Conservation (phyloP, 2,888 invertebrate species). For the Clivina fossor region DNA sequence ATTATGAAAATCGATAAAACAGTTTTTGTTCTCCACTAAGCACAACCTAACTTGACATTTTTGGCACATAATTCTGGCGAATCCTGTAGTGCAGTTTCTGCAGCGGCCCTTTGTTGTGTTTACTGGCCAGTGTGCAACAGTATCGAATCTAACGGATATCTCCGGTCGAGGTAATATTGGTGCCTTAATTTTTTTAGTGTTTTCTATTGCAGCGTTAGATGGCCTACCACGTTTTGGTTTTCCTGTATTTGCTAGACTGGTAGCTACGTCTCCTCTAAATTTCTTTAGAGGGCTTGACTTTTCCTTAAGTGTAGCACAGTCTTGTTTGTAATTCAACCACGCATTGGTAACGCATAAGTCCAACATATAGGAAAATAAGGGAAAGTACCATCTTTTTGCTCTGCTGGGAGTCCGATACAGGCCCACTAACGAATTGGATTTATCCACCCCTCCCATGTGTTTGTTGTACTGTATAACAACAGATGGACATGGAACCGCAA, state of each 20-base stretch:
- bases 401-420: not conserved
- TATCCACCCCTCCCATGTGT: slow-evolving; percentile 10
- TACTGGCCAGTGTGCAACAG: slow-evolving; percentile 1
- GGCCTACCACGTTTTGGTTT: slow-evolving; percentile 10
- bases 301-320: not conserved
- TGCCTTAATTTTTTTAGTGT: not conserved
- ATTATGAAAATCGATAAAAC: slow-evolving; percentile 1
- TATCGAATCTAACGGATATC: not conserved
- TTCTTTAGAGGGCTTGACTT: not conserved
- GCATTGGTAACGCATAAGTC: slow-evolving; percentile 8
- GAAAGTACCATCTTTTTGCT: slow-evolving; percentile 20
- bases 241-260: not conserved
- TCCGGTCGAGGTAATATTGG: not conserved
- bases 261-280: slow-evolving; percentile 9
- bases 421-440: slow-evolving; percentile 4
- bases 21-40: not conserved
- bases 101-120: not conserved
- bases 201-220: not conserved
- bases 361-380: slow-evolving; percentile 8
- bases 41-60: slow-evolving; percentile 1
- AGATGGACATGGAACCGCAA: slow-evolving; percentile 24
- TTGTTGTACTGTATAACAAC: slow-evolving; percentile 37
- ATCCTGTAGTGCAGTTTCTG: not conserved
- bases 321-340: slow-evolving; percentile 10
- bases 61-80: not conserved